phyloP scores from a whole-genome alignment of 2,113 vertebrate genomes.

The Excalfactoria chinensis region DNA sequence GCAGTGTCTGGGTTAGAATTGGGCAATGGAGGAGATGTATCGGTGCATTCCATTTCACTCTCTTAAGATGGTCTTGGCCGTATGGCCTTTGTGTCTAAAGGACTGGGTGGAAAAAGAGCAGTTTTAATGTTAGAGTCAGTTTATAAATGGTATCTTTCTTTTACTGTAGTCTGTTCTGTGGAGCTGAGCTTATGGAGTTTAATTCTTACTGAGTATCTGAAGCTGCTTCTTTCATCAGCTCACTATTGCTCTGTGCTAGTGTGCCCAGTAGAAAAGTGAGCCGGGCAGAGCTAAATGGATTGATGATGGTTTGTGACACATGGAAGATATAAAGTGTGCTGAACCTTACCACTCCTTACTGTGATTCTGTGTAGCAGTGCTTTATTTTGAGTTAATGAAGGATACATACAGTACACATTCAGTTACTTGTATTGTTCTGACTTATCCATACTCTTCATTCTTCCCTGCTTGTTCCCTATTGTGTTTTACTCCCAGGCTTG shows the following conservation, averaged over 20 bases:
- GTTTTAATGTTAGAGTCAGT: background rate
- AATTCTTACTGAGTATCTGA: background rate
- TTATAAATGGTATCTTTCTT: background rate
- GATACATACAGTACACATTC: background rate
- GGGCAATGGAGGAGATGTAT: background rate
- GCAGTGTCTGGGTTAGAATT: background rate
- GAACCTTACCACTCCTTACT: background rate
- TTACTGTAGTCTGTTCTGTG: background rate
- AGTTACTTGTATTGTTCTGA: background rate
- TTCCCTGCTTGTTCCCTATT: background rate
- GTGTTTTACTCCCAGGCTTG: background rate
- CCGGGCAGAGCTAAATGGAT: background rate
- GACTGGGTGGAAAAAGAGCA: background rate
- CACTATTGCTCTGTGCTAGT: background rate
- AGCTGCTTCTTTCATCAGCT: background rate
- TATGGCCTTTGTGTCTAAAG: background rate
- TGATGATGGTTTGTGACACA: background rate
- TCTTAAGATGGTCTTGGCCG: background rate
- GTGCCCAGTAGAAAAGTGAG: background rate
- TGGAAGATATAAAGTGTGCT: background rate
- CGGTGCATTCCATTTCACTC: background rate
- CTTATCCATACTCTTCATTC: background rate
- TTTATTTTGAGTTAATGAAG: background rate
- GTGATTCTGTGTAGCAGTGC: background rate
- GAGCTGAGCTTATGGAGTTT: background rate